Base-by-base conservation (phyloP, 2,113 vertebrate genomes). In the Psophia crepitans region DNA sequence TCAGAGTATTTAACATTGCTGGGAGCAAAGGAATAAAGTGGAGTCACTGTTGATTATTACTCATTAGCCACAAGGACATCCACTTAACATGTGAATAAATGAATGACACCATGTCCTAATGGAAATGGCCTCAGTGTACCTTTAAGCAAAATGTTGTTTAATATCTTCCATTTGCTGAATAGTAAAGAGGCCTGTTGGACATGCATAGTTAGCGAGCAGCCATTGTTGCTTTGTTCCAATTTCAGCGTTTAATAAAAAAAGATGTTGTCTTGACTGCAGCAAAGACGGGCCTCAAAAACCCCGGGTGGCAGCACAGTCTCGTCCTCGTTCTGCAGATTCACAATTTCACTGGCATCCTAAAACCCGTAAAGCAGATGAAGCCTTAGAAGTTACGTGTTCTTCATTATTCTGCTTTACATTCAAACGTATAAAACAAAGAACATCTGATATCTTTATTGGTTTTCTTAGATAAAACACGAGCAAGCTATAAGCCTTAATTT, bases 61-160 rank as follows among this genome's bases (percentile, higher is more conserved):
- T 98, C 98, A 99, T 99, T 98, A 99, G 98, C 97, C 98, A 96
- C 98, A 98, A 98, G 98, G 98, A 99, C 98, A 98, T 98, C 98
- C 98, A 98, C 98, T 99, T 98, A 98, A 98, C 95, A 97, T 97
- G 97, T 96, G 95, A 97, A 98, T 98, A 98, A 98, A 98, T 98
- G 97, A 98, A 98, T 98, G 98, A 98, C 98, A 97, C 97, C 92
- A 90, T 96, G 97, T 98, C 98, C 98, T 98, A 96, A 98, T 98
- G 98, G 98, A 98, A 98, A 98, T 97, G 97, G 98, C 97, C 98
- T 97, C 97, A 26, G 97, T 95, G 98, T 98, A 98, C 98, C 98
- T 98, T 98, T 85, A 98, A 98, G 98, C 98, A 95, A 98, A 98
- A 98, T 98, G 98, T 98, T 98, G 97, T 98, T 98, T 98, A 98